Evolutionary conservation across 2,797 vertebrate species (phyloP), one percentile per base, ranked within the genome.

Genomic region (Pampus argenteus): DNA sequence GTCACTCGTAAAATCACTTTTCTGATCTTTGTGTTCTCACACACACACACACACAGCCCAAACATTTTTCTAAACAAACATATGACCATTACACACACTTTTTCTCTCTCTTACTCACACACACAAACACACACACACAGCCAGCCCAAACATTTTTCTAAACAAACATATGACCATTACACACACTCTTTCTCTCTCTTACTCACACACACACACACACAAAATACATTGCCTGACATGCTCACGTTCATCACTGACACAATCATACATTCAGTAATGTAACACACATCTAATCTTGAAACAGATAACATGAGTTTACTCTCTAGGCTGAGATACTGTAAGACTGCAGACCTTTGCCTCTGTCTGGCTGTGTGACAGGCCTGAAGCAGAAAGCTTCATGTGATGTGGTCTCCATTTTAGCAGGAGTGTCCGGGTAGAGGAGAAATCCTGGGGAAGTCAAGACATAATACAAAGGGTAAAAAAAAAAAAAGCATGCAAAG

Each of bases 351-450:
- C 84, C 91, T 79, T 87, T 90, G 66, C 65, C 81, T 81, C 76
- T 61, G 36, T 87, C 69, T 51, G 52, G 56, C 45, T 70, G 74
- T 73, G 66, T 58, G n/a, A 49, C 14, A 15, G 70, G 50, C 52
- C 78, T 91, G 68, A 87, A 89, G 51, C 79, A 61, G 73, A 93
- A 91, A 38, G 92, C 93, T 49, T 85, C 84, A 22, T 58, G 88
- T 52, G 89, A 93, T 11, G 91, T 95, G 7, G 90, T 93, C 77
- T 92, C 88, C 89, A 94, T 90, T 57, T 86, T 91, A 56, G 89
- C 62, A 20, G 66, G 91, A 80, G 90, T 84, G 78, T 90, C 93
- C 2, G 90, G 93, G 67, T 91, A 93, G 54, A 94, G 90, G 36
- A 93, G 76, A 51, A 88, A 78, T 28, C 92, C 92, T 94, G 51